Percentiles rank a stretch among this genome's conserved stretches.
Conservation (phyloP, 1,140 invertebrate genomes). For the Hyles euphorbiae region DNA sequence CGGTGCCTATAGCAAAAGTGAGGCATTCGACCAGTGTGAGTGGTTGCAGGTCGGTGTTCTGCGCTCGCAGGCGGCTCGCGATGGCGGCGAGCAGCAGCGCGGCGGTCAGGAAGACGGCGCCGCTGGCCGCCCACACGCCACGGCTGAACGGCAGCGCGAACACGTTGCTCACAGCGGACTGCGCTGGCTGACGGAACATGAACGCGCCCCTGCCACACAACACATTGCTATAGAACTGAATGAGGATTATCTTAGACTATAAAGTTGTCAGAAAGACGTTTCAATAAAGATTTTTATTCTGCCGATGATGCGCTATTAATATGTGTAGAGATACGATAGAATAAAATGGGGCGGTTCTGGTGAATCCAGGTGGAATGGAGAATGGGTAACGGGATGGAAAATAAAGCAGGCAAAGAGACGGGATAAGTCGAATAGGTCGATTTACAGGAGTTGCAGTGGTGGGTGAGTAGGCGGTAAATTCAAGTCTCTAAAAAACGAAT, state of each 20-base stretch:
- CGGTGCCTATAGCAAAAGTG: constrained; percentile 74
- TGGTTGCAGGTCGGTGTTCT: constrained; percentile 28
- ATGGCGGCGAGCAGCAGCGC: constrained; percentile 35
- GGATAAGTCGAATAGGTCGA: too few species aligned
- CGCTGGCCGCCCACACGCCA: constrained; percentile 76
- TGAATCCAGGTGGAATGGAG: too few species aligned
- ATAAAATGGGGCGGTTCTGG: neutral
- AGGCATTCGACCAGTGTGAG: constrained; percentile 62
- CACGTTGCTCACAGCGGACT: constrained; percentile 80
- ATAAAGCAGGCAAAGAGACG: too few species aligned
- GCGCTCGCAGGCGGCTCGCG: constrained; percentile 27
- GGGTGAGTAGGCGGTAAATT: too few species aligned
- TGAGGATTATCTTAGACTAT: neutral
- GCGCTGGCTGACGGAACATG: constrained; percentile 80
- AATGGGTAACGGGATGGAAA: too few species aligned
- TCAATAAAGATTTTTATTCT: too few species aligned
- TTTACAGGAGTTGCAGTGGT: too few species aligned
- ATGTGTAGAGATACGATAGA: neutral
- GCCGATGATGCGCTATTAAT: neutral
- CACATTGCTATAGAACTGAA: too few species aligned
- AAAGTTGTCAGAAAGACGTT: too few species aligned
- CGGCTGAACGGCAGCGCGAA: constrained; percentile 79
- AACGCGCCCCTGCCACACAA: constrained; percentile 47
- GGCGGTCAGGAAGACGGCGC: constrained; percentile 50
- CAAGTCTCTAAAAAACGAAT: too few species aligned